A percentile compares a stretch with the other conserved stretches of the same genome.
These are phyloP conservation scores for Varanus komodoensis DNA, from an alignment of 2,113 vertebrate genomes.

Conservation along the genomic window DNA sequence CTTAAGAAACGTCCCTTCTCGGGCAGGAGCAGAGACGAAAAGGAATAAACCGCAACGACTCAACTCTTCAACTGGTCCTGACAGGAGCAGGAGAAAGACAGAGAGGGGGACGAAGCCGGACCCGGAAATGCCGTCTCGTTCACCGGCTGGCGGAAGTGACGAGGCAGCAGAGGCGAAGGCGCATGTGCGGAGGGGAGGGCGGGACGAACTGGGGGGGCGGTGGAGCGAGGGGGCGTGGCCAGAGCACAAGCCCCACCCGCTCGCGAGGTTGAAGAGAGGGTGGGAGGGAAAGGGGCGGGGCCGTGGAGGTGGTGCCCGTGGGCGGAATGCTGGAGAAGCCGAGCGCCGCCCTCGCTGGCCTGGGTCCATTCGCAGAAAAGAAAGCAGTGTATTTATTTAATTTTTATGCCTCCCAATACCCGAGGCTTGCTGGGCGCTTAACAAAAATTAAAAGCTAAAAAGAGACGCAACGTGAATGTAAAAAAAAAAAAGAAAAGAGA, in stretches of 20 bases:
- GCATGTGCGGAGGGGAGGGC: not conserved
- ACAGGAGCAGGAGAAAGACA: not conserved
- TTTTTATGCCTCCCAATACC: no score
- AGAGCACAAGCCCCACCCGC: not conserved
- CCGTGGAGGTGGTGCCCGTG: no score
- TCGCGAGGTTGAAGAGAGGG: not conserved
- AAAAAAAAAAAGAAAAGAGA: no score
- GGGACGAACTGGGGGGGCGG: not conserved
- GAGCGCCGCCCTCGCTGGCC: not conserved
- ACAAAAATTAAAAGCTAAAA: no score
- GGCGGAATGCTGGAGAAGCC: not conserved
- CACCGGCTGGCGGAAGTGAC: conserved; percentile 19
- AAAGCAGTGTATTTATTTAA: no score
- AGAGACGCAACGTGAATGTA: no score
- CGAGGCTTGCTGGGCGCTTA: no score
- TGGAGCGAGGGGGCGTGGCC: not conserved
- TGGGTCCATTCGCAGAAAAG: no score
- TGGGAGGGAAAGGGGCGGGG: not conserved
- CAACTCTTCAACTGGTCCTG: not conserved
- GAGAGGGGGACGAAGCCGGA: not conserved
- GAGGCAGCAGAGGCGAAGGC: fast-evolving
- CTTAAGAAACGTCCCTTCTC: not conserved
- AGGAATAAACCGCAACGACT: no score
- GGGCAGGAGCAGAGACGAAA: not conserved
- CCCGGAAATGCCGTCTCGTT: not conserved